These are phyloP conservation scores for Pardalotus punctatus DNA, from an alignment of 2,113 vertebrate genomes.

Conservation along the genomic window DNA sequence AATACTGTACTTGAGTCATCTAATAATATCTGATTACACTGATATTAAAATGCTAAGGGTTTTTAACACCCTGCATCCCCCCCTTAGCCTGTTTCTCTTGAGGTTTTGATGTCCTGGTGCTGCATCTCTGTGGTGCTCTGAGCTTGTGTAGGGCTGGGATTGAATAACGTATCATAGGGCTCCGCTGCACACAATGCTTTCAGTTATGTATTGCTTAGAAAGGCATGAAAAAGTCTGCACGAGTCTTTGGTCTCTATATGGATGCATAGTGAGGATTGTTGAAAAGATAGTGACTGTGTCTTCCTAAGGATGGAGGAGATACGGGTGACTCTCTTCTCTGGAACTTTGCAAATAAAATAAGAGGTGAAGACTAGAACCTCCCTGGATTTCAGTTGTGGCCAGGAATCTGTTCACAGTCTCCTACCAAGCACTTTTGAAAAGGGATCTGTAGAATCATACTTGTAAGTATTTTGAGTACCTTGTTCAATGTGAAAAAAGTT, in stretches of 20 bases:
- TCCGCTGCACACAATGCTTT: not conserved
- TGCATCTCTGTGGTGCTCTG: not conserved
- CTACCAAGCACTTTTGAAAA: not conserved
- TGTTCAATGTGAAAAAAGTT: not conserved
- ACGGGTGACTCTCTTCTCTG: not conserved
- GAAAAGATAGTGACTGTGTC: not conserved
- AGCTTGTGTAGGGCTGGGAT: not conserved
- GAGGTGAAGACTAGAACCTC: not conserved
- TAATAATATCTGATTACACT: not conserved
- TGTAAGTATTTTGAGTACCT: not conserved
- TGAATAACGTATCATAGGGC: not conserved
- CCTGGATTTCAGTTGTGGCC: not conserved
- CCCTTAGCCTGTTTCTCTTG: not conserved
- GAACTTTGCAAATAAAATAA: not conserved
- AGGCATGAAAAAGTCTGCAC: accelerated
- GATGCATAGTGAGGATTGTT: not conserved
- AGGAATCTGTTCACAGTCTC: not conserved
- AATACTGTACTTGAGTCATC: not conserved
- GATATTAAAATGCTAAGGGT: not conserved
- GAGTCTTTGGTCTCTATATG: not conserved
- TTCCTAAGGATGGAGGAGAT: not conserved
- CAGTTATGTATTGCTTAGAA: not conserved
- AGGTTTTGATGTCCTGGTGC: not conserved
- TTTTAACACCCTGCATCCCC: not conserved
- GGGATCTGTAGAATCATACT: not conserved